These are phyloP conservation scores for Brachionus manjavacas DNA, from an alignment of 1,140 invertebrate genomes.

Conservation along the genomic window DNA sequence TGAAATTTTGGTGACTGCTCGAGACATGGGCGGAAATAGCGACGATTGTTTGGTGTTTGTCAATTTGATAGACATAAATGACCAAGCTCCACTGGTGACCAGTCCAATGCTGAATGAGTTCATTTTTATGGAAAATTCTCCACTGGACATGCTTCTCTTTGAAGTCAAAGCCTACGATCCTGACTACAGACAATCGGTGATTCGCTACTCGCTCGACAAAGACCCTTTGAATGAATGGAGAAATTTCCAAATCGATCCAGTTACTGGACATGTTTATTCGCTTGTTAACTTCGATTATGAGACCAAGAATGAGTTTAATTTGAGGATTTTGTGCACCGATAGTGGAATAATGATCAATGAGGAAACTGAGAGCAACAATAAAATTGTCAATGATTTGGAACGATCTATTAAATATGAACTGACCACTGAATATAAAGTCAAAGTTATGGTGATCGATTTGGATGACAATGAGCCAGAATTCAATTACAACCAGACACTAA, in stretches of 20 bases:
- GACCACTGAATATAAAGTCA: conserved; percentile 5
- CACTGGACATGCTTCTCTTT: neutral
- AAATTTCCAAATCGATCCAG: neutral
- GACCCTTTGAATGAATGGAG: conserved; percentile 3
- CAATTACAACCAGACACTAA: neutral
- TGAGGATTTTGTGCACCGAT: conserved; percentile 24
- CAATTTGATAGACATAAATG: conserved; percentile 38
- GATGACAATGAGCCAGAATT: conserved; percentile 40
- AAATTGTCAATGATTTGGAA: neutral
- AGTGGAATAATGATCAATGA: conserved; percentile 13
- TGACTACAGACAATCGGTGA: neutral
- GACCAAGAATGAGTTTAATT: neutral
- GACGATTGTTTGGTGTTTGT: conserved; percentile 6
- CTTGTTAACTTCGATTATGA: conserved; percentile 30
- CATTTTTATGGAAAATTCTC: conserved; percentile 21
- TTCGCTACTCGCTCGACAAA: conserved; percentile 20
- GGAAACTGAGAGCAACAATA: neutral
- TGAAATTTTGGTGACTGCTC: neutral
- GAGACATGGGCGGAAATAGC: neutral
- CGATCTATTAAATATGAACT: neutral
- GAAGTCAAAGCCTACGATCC: conserved; percentile 35
- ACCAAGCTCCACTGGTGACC: neutral
- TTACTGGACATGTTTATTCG: conserved; percentile 5
- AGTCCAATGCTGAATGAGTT: neutral
- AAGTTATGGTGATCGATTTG: conserved; percentile 19